Evolutionary conservation across 1,140 invertebrate species (phyloP), one percentile per base, ranked within the genome.

Genomic region (Tetranychus cinnabarinus): DNA sequence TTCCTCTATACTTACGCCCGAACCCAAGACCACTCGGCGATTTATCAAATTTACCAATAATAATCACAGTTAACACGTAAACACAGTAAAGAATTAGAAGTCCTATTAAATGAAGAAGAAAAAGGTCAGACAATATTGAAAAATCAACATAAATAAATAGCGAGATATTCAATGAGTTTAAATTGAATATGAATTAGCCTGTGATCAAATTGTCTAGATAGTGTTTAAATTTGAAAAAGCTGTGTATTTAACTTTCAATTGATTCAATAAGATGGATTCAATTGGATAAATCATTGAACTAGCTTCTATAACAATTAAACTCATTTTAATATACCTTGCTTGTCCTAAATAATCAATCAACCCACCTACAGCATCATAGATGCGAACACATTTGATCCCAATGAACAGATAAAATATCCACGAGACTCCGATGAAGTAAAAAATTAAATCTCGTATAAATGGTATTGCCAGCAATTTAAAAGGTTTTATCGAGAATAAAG

Each of bases 371-470:
- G 57, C 59, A 42, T 60, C 59, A 52, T 60, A 52, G 12, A 60
- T 13, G 10, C 36, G 31, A 10, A 60, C 31, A 12, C 8, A 15
- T 54, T 60, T 31, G 12, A 23, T 33, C 34, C 8, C 46, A 2
- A 52, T 37, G 46, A 60, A 50, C 10, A 35, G 15, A 42, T 60
- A 60, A 45, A 50, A 77, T 6, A 74, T 70, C 71, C 75, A 77
- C 60, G 71, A 73, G 0, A 72, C 69, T n/a, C 80, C 74, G 5
- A 73, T 61, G 4, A 82, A 68, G 67, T 81, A 83, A 68, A 84
- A 84, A 31, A 72, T 71, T n/a, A 78, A 72, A 69, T 85, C 82
- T 15, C 82, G 70, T 23, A 83, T 67, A 64, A 83, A 77, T 31
- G 78, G 78, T 45, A 77, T 70, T 61, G 78, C 65, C 68, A 76